Conservation (phyloP, 2,888 invertebrate species). For the Pasiphila rectangulata region DNA sequence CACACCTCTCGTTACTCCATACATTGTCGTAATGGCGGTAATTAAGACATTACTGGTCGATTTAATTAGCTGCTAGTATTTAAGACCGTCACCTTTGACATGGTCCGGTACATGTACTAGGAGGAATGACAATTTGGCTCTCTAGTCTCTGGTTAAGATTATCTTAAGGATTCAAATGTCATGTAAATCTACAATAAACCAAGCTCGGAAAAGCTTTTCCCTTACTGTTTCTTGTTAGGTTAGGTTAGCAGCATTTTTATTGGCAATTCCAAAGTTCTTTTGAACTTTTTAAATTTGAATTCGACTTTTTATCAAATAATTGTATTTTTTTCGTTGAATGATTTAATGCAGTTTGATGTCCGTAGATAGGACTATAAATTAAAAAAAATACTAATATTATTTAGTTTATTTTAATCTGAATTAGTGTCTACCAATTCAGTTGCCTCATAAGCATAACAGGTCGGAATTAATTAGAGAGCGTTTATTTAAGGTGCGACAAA, state of each 20-base stretch:
- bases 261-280: no score
- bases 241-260: no score
- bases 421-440: background rate
- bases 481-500: slow-evolving; percentile 37
- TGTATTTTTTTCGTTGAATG: no score
- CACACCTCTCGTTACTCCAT: background rate
- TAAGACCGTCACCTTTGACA: slow-evolving; percentile 19
- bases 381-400: no score
- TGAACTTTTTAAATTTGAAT: no score
- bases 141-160: background rate
- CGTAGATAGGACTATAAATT: no score
- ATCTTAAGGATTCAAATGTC: background rate
- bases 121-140: slow-evolving; percentile 27
- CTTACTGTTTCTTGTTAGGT: no score
- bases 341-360: no score
- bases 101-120: slow-evolving; percentile 39
- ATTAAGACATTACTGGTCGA: slow-evolving; percentile 13
- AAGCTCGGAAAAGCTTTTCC: no score
- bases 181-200: background rate
- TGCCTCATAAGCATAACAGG: slow-evolving; percentile 1
- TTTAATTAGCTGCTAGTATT: slow-evolving; percentile 13
- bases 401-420: background rate
- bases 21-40: slow-evolving; percentile 3
- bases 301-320: no score
- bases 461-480: slow-evolving; percentile 39